These are phyloP conservation scores for Polydrusus tereticollis DNA, from an alignment of 2,888 invertebrate species.

Conservation along the genomic window DNA sequence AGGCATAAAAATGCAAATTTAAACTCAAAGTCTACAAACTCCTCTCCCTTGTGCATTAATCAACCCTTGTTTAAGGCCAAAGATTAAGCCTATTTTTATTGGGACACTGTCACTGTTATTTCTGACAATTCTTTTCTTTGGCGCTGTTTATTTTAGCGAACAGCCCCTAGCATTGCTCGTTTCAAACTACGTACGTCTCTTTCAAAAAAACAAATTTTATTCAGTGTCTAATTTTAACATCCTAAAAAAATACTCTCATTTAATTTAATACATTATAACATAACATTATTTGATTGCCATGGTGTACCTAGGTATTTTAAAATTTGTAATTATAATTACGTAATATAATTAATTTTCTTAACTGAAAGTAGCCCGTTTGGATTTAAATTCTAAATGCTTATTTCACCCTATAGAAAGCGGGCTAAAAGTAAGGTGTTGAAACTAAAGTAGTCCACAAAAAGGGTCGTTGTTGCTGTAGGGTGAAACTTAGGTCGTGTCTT, in stretches of 20 bases:
- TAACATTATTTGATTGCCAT: no score
- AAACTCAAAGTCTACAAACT: neutral
- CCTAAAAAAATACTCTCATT: no score
- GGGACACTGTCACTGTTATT: constrained; percentile 26
- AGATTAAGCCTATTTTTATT: constrained; percentile 54
- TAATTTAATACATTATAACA: no score
- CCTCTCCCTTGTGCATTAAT: neutral
- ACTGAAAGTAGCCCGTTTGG: constrained; percentile 34
- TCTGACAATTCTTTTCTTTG: constrained; percentile 21
- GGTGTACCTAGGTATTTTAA: no score
- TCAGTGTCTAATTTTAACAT: neutral
- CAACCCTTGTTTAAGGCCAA: constrained; percentile 36
- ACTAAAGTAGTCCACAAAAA: constrained; percentile 46
- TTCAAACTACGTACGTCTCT: neutral
- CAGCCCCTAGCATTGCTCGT: constrained; percentile 12
- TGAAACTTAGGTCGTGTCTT: constrained; percentile 60
- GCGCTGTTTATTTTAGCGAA: constrained; percentile 24
- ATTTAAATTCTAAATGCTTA: constrained; percentile 42
- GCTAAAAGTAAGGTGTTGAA: constrained; percentile 46
- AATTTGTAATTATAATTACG: no score
- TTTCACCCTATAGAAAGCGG: constrained; percentile 37
- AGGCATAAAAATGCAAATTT: no score
- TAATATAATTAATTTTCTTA: neutral
- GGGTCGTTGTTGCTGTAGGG: constrained; percentile 53
- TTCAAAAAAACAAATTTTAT: neutral